Percentiles rank a stretch among this genome's conserved stretches.
Conservation (phyloP, 35 echinoderm and acorn worm species). For the Acanthaster planci region DNA sequence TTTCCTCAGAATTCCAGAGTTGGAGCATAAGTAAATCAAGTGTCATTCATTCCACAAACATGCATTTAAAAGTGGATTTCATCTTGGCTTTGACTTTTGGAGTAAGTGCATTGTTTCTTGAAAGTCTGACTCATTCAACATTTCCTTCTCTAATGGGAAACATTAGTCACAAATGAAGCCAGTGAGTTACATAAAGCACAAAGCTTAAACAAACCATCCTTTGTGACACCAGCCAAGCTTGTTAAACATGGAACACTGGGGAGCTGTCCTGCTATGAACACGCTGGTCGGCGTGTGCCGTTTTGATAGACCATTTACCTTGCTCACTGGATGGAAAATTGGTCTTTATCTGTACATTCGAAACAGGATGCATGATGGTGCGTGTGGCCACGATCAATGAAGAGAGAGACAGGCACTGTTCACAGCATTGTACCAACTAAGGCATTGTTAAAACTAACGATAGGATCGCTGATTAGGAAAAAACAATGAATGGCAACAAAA, state of each 20-base stretch:
- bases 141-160: too few species aligned
- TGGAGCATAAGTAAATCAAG: too few species aligned
- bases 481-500: not conserved
- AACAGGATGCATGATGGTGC: not conserved
- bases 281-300: not conserved
- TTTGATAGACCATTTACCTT: conserved; percentile 5
- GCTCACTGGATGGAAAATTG: conserved; percentile 5
- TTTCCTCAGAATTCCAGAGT: too few species aligned
- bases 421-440: conserved; percentile 1
- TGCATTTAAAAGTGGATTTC: too few species aligned
- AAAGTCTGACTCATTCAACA: too few species aligned
- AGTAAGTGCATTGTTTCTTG: too few species aligned
- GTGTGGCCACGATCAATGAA: not conserved
- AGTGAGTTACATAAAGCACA: too few species aligned
- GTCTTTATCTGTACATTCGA: not conserved
- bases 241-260: not conserved
- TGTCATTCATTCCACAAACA: too few species aligned
- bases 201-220: too few species aligned
- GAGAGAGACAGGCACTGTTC: not conserved
- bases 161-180: too few species aligned
- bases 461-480: not conserved
- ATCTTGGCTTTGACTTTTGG: too few species aligned
- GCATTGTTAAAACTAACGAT: not conserved
- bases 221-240: not conserved
- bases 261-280: not conserved